Evolutionary conservation across 2,888 invertebrate species (phyloP), one percentile per base, ranked within the genome.

Genomic region (Cryptocephalus moraei): DNA sequence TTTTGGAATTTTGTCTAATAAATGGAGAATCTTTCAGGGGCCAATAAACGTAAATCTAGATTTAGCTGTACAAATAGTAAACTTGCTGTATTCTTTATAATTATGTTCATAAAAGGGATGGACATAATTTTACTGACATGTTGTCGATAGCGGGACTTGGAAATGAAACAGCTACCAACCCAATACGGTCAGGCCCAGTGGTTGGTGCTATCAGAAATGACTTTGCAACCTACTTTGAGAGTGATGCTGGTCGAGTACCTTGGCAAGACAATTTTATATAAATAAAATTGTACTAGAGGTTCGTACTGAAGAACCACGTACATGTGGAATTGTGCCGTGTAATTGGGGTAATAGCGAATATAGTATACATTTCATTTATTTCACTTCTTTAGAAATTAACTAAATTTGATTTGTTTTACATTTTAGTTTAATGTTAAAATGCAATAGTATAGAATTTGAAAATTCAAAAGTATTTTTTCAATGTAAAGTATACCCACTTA

Each of bases 1-100:
- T 44, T 62, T 62, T 49, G 59, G 60, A 8, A 62, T 63, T 49
- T 49, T 60, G 2, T 51, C 49, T 39, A 65, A 62, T 52, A 67
- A 64, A 54, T 66, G 62, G 64, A 51, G 61, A 49, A 64, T 65
- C 48, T 61, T 50, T 47, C 50, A 50, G 43, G 42, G 50, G 22
- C 45, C 47, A 43, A 39, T 48, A 32, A 41, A 50, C 39, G 45
- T 45, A 46, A 39, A 41, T 14, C 34, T 51, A 40, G 41, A 45
- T 42, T 40, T 47, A 45, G 50, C 41, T 43, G 46, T 54, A 52
- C 45, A 50, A 51, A 53, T 49, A 51, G 47, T 51, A 39, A 47
- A 45, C 51, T 39, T 49, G 51, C 42, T 51, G 45, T 47, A 38
- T 51, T 40, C 47, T 50, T 2, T 48, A 50, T 36, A 50, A 50